These are phyloP conservation scores for Lasioglossum pauxillum DNA, from an alignment of 2,888 invertebrate genomes.

Conservation along the genomic window DNA sequence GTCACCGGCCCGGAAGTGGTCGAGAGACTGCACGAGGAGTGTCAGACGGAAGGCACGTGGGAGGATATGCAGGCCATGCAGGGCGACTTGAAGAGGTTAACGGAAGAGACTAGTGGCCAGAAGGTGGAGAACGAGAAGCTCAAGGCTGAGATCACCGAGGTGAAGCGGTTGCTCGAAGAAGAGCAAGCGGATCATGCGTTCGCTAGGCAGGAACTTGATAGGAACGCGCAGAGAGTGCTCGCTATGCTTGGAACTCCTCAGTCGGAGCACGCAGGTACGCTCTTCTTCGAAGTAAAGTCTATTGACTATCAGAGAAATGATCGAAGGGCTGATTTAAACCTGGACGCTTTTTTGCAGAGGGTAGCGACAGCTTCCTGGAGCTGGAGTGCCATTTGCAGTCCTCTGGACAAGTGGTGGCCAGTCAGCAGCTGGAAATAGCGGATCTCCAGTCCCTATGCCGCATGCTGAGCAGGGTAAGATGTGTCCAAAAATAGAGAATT, in stretches of 20 bases:
- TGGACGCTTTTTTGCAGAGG: slow-evolving; percentile 80
- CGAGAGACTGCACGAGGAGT: slow-evolving; percentile 86
- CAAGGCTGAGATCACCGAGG: slow-evolving; percentile 86
- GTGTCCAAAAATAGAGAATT: background rate
- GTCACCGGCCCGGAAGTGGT: slow-evolving; percentile 79
- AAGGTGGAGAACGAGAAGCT: slow-evolving; percentile 86
- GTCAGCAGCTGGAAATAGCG: slow-evolving; percentile 91
- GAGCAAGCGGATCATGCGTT: slow-evolving; percentile 91
- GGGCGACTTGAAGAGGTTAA: slow-evolving; percentile 85
- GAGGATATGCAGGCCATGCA: slow-evolving; percentile 88
- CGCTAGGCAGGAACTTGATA: slow-evolving; percentile 90
- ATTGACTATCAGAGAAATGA: background rate
- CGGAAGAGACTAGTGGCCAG: slow-evolving; percentile 82
- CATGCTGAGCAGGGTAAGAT: slow-evolving; percentile 88
- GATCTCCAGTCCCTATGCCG: slow-evolving; percentile 89
- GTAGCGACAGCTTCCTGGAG: slow-evolving; percentile 90
- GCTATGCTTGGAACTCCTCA: slow-evolving; percentile 85
- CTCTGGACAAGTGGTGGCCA: slow-evolving; percentile 90
- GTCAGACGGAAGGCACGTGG: slow-evolving; percentile 89
- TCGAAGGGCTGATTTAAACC: background rate
- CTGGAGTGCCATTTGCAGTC: slow-evolving; percentile 88
- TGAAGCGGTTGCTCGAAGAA: slow-evolving; percentile 88
- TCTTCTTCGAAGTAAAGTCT: background rate
- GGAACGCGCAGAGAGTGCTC: slow-evolving; percentile 90
- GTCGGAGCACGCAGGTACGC: slow-evolving; percentile 78